Conservation (phyloP, 2,888 invertebrate species). For the Ophion slaviceki region DNA sequence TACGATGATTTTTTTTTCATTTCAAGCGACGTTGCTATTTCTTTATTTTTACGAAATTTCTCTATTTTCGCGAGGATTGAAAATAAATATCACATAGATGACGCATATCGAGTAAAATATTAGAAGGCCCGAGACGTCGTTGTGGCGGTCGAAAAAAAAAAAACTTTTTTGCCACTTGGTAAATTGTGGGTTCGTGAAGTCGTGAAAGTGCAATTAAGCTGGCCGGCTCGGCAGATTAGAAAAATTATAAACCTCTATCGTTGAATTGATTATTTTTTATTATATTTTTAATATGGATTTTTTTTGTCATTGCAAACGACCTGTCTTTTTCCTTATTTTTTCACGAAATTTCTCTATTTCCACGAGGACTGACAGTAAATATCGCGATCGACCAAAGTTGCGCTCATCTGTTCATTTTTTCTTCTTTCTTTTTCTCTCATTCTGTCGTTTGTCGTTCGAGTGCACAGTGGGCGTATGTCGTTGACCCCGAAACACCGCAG, state of each 20-base stretch:
- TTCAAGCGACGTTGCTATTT: too few species aligned
- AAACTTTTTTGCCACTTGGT: too few species aligned
- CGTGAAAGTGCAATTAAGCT: too few species aligned
- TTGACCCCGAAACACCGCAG: slow-evolving; percentile 21
- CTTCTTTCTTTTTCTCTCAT: background rate
- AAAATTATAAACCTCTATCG: background rate
- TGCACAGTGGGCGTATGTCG: slow-evolving; percentile 25
- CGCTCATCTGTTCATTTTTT: background rate
- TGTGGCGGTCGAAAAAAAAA: too few species aligned
- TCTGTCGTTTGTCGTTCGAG: slow-evolving; percentile 16
- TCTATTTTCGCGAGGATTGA: background rate
- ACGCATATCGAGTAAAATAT: too few species aligned
- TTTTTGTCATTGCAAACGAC: background rate
- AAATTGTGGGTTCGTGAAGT: too few species aligned
- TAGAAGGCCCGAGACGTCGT: too few species aligned
- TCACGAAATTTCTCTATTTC: background rate
- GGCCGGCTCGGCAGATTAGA: too few species aligned
- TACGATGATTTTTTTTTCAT: background rate
- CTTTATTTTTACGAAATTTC: background rate
- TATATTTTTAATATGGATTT: background rate
- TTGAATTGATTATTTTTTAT: background rate
- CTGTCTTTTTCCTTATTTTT: background rate
- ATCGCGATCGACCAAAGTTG: background rate
- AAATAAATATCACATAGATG: background rate
- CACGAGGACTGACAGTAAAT: background rate